phyloP scores from a whole-genome alignment of 2,113 vertebrate species.

The Rana temporaria region DNA sequence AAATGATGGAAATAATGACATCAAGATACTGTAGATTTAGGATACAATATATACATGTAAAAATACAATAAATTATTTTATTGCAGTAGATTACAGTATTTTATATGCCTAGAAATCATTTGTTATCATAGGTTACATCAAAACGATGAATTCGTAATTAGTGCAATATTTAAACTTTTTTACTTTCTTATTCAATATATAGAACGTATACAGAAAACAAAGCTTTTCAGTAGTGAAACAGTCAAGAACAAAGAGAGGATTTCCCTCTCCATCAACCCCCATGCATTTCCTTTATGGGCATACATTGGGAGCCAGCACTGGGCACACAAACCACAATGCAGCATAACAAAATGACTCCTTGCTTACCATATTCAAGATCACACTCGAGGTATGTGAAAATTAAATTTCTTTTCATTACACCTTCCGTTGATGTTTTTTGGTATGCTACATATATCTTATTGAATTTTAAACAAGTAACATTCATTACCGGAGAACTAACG shows the following conservation, averaged over 20 bases:
- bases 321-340: slow-evolving; percentile 42
- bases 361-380: slow-evolving; percentile 61
- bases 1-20: too few relatives aligned
- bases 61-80: too few relatives aligned
- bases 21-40: too few relatives aligned
- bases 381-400: slow-evolving; percentile 66
- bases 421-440: neutral
- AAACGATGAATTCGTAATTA: too few relatives aligned
- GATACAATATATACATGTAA: too few relatives aligned
- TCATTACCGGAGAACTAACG: too few relatives aligned
- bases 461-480: neutral
- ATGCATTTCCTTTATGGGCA: slow-evolving; percentile 4
- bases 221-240: neutral
- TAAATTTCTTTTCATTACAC: neutral
- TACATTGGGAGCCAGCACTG: slow-evolving; percentile 44
- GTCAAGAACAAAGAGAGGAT: slow-evolving; percentile 47
- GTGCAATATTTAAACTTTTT: too few relatives aligned
- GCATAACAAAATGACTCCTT: slow-evolving; percentile 63
- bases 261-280: slow-evolving; percentile 63
- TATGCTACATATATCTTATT: neutral
- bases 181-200: too few relatives aligned
- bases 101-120: too few relatives aligned
- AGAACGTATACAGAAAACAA: neutral
- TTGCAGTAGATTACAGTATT: too few relatives aligned
- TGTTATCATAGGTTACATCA: too few relatives aligned